A percentile compares a stretch with the other conserved stretches of the same genome.
Evolutionary conservation across 2,797 vertebrate species (phyloP).

Genomic region (Bovichtus diacanthus): DNA sequence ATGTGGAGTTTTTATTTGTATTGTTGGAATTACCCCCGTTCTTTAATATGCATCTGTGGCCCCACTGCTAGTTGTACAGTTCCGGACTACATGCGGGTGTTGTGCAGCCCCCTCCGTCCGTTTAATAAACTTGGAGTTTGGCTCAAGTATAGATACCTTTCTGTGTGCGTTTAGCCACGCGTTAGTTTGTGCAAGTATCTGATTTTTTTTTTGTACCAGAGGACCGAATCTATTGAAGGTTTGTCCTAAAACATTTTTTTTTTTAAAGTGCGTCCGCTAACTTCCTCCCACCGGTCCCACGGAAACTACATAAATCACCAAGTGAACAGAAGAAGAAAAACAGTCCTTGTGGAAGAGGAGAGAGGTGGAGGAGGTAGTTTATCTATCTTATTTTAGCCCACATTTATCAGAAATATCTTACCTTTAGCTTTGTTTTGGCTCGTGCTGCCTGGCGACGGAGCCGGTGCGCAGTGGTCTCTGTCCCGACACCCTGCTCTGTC

Average conservation of each 20-base stretch:
- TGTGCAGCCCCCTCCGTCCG: not conserved
- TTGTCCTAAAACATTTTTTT: not conserved
- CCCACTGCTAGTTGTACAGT: no score
- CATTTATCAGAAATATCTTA: not conserved
- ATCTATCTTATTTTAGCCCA: fast-evolving
- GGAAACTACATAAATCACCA: not conserved
- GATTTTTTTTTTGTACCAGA: not conserved
- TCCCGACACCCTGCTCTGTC: not conserved
- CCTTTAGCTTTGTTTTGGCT: conserved; percentile 9
- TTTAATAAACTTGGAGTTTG: fast-evolving
- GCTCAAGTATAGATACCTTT: not conserved
- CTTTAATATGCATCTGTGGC: no score
- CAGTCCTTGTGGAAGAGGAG: not conserved
- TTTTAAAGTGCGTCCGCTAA: conserved; percentile 9
- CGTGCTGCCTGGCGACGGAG: conserved; percentile 10
- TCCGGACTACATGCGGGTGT: not conserved
- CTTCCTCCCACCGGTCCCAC: not conserved
- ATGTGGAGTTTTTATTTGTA: not conserved
- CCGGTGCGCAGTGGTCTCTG: not conserved
- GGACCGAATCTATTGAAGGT: not conserved
- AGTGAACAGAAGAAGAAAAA: not conserved
- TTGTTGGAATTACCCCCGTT: not conserved
- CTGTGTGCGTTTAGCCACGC: no score
- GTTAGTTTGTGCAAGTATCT: fast-evolving
- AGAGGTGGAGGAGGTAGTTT: fast-evolving